These are phyloP conservation scores for Ladona fulva DNA, from an alignment of 1,140 invertebrate genomes.

Conservation along the genomic window DNA sequence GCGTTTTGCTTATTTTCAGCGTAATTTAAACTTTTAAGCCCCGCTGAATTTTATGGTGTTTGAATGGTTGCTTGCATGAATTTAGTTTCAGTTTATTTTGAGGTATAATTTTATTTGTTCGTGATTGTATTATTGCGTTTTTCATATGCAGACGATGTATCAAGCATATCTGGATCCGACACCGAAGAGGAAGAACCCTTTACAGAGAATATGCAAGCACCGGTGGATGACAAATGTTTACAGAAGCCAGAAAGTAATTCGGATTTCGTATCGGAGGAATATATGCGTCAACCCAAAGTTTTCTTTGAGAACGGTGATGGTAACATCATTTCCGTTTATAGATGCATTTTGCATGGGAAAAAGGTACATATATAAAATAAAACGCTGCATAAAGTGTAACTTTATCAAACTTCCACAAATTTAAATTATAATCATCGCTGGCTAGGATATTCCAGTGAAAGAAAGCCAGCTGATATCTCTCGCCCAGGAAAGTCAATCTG, in stretches of 20 bases:
- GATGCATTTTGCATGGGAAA: slow-evolving; percentile 55
- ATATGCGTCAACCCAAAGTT: slow-evolving; percentile 51
- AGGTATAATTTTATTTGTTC: background rate
- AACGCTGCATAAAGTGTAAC: too few species aligned
- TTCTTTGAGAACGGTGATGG: slow-evolving; percentile 59
- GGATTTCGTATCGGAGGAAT: slow-evolving; percentile 22
- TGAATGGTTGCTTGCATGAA: slow-evolving; percentile 12
- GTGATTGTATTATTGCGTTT: background rate
- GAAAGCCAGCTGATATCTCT: slow-evolving; percentile 38
- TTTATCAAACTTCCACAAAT: background rate
- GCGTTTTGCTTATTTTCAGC: too few species aligned
- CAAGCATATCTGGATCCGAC: slow-evolving; percentile 67
- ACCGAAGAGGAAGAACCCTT: slow-evolving; percentile 30
- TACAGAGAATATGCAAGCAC: slow-evolving; percentile 35
- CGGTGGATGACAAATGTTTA: slow-evolving; percentile 32
- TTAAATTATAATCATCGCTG: slow-evolving; percentile 20
- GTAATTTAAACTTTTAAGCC: too few species aligned
- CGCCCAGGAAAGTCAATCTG: slow-evolving; percentile 32
- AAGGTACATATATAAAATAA: slow-evolving; percentile 39
- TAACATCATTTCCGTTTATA: slow-evolving; percentile 61
- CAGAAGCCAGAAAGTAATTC: slow-evolving; percentile 23
- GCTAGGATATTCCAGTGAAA: slow-evolving; percentile 40
- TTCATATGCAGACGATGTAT: slow-evolving; percentile 51
- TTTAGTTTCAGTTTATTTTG: slow-evolving; percentile 20
- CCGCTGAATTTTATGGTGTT: too few species aligned